These are phyloP conservation scores for Drosophila trapezifrons DNA, from an alignment of 1,140 invertebrate species.

Conservation along the genomic window DNA sequence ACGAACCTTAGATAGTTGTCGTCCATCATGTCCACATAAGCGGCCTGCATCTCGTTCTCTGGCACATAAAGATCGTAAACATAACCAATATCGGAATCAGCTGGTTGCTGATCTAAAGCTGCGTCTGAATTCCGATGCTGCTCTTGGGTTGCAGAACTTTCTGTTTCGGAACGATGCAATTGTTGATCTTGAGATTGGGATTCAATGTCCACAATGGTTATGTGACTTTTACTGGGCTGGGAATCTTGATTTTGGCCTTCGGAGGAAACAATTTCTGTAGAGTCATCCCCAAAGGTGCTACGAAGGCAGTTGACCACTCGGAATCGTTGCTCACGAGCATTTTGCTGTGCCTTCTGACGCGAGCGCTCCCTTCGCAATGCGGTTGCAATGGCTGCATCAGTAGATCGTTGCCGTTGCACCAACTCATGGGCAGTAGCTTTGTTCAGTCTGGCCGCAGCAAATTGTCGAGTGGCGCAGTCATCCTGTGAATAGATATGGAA, in stretches of 20 bases:
- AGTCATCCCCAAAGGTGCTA: conserved; percentile 55
- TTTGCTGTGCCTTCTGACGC: conserved; percentile 67
- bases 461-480: conserved; percentile 77
- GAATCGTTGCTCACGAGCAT: conserved; percentile 72
- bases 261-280: not conserved
- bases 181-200: conserved; percentile 39
- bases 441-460: conserved; percentile 83
- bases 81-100: conserved; percentile 79
- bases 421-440: conserved; percentile 72
- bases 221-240: conserved; percentile 23
- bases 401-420: conserved; percentile 51
- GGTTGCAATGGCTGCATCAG: conserved; percentile 33
- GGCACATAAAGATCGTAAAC: conserved; percentile 83
- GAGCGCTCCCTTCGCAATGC: conserved; percentile 43
- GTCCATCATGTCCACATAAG: conserved; percentile 78
- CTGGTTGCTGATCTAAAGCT: conserved; percentile 43
- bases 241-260: conserved; percentile 10
- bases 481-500: conserved; percentile 50
- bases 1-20: conserved; percentile 84
- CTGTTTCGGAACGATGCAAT: not conserved
- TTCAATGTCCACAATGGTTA: conserved; percentile 72
- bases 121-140: not conserved
- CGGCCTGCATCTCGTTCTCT: conserved; percentile 74
- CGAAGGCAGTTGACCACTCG: conserved; percentile 80
- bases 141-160: not conserved